Conservation (phyloP, 2,888 invertebrate species). For the Neoaliturus tenellus region DNA sequence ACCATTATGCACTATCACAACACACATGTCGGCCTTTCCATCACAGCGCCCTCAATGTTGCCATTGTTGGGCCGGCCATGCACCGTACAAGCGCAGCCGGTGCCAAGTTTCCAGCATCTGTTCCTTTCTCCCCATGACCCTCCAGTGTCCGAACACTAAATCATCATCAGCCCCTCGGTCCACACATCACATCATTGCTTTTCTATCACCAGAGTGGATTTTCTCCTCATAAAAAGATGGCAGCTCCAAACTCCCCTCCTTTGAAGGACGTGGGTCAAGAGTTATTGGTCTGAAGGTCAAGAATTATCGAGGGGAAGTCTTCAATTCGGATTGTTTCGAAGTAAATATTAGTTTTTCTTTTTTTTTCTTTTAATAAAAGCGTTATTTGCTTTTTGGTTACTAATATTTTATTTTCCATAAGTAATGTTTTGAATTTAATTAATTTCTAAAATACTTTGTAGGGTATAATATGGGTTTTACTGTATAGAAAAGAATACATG, state of each 20-base stretch:
- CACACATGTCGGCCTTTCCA: neutral
- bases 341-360: too few relatives aligned
- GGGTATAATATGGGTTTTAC: too few relatives aligned
- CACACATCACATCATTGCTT: neutral
- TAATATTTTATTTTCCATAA: too few relatives aligned
- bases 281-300: too few relatives aligned
- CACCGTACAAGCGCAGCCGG: neutral
- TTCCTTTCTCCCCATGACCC: neutral
- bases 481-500: too few relatives aligned
- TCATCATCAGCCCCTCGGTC: neutral
- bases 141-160: neutral
- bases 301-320: neutral
- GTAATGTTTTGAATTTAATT: too few relatives aligned
- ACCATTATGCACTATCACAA: neutral
- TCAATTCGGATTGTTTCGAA: too few relatives aligned
- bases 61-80: neutral
- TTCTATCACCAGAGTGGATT: slow-evolving; percentile 21
- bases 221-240: slow-evolving; percentile 27
- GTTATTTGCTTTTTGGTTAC: too few relatives aligned
- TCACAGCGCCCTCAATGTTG: neutral
- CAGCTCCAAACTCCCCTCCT: neutral
- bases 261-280: too few relatives aligned
- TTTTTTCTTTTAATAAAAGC: too few relatives aligned
- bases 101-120: neutral
- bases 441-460: too few relatives aligned